Base-by-base conservation (phyloP, 2,113 vertebrate genomes). In the Onychostoma macrolepis region DNA sequence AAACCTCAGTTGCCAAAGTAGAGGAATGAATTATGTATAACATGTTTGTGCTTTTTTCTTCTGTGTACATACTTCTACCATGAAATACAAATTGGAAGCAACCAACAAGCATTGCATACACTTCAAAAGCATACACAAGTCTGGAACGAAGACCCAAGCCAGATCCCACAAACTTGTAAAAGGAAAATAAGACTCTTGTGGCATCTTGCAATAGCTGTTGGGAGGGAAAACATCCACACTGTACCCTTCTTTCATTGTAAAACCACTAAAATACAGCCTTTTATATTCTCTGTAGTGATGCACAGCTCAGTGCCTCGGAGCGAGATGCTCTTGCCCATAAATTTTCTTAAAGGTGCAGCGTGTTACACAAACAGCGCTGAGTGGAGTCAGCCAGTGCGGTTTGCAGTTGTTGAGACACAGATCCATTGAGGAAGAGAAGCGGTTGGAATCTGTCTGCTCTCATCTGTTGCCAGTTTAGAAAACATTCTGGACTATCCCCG, bases 161-260 rank as follows among this genome's bases (percentile, higher is more conserved):
- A 86, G 77, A 84, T 56, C 87, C 77, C 85, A 86, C 77, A 75
- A 84, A 78, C 58, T 45, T 53, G 72, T 74, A 84, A 87, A 85
- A 81, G 53, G 28, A 85, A 88, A 80, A 77, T 71, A 84, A 74
- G 26, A 80, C 24, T 65, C 79, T 56, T 56, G 33, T 76, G 85
- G 80, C 71, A 80, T 89, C 67, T 90, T 86, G 83, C 63, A 71
- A 86, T 86, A 84, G 89, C 72, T 48, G 15, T 45, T 36, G 61
- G 30, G 38, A 75, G 30, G 38, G 33, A 36, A 83, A 86, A 50
- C 71, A 86, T 61, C 87, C 84, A 50, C 48, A 74, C 30, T 88
- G 48, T 83, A 78, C 38, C 36, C 26, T 84, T 75, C 26, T 41
- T 86, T 84, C 72, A 86, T 53, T 71, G 50, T 58, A 71, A 71